A percentile compares a stretch with the other conserved stretches of the same genome.
phyloP scores from a whole-genome alignment of 2,797 vertebrate species.

The Chloroceryle inda region DNA sequence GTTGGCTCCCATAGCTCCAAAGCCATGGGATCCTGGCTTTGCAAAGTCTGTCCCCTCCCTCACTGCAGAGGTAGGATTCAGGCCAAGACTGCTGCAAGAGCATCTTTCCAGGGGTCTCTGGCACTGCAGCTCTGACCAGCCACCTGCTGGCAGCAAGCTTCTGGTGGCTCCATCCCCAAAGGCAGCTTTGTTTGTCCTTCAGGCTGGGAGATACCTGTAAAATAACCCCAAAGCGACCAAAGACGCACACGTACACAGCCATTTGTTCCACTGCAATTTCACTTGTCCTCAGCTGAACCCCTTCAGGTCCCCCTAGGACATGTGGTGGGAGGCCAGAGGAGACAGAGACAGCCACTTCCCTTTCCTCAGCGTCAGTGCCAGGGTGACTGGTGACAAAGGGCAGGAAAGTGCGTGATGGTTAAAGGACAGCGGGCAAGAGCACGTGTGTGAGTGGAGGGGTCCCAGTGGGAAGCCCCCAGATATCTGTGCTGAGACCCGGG shows the following conservation, averaged over 20 bases:
- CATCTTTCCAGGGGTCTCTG: neutral
- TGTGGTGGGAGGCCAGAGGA: neutral
- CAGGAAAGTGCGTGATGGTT: neutral
- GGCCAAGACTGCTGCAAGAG: neutral
- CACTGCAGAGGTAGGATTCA: neutral
- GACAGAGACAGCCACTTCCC: neutral
- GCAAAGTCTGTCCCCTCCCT: neutral
- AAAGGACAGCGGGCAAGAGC: neutral
- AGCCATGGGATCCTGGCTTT: neutral
- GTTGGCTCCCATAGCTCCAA: neutral
- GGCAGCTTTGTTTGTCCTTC: neutral
- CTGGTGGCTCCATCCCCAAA: neutral
- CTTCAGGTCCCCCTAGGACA: rapidly evolving
- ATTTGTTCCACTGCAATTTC: neutral
- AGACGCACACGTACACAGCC: neutral
- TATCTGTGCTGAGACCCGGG: neutral
- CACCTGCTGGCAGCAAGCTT: neutral
- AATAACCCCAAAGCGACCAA: neutral
- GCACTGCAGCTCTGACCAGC: neutral
- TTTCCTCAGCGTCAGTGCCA: neutral
- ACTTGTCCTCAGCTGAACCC: neutral
- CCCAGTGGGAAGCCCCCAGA: neutral
- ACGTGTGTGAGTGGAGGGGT: neutral
- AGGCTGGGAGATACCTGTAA: neutral
- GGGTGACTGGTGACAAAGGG: neutral